Evolutionary conservation across 2,888 invertebrate genomes (phyloP), one percentile per base, ranked within the genome.

Genomic region (Drosophila vallismaia): DNA sequence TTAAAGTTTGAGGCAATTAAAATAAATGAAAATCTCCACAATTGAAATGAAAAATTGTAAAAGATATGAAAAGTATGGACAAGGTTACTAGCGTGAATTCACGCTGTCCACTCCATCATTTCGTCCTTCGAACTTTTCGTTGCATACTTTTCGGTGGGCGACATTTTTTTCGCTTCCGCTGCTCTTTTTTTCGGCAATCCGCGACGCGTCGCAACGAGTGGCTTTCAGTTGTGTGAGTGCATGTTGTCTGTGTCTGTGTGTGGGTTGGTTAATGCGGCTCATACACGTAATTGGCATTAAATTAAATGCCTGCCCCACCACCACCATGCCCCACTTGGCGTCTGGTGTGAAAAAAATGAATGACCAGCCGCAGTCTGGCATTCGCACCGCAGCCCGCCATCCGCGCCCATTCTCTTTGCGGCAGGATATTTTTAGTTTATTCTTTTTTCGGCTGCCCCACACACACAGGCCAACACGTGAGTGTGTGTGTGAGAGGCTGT

Each of bases 281-380:
- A 82, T 88, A 77, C 88, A 85, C 71, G 83, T 86, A 86, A 86
- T 86, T 86, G 89, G 82, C 86, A 86, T 86, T 82, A 86, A 86
- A 86, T 88, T 88, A 86, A 86, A 89, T 84, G 78, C 84, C 71
- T 42, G 59, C 67, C 68, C 50, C 58, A 24, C 19, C 19, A 24
- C 19, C 19, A 19, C 52, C 54, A 28, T 38, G 54, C 70, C 66
- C 66, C 53, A 44, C 45, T 54, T n/a, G 28, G 28, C 36, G 63
- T 38, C 54, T 64, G 68, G 71, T 56, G 60, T 69, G 54, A 68
- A 58, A 72, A 59, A 69, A 72, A 74, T 57, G 58, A 75, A 73
- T 78, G 76, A 71, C 70, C 76, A 49, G 66, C 49, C 52, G 49
- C 74, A 56, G 63, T 62, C 73, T 62, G 64, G 66, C 70, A 38